phyloP scores from a whole-genome alignment of 2,888 invertebrate genomes.

The Eupithecia insigniata region DNA sequence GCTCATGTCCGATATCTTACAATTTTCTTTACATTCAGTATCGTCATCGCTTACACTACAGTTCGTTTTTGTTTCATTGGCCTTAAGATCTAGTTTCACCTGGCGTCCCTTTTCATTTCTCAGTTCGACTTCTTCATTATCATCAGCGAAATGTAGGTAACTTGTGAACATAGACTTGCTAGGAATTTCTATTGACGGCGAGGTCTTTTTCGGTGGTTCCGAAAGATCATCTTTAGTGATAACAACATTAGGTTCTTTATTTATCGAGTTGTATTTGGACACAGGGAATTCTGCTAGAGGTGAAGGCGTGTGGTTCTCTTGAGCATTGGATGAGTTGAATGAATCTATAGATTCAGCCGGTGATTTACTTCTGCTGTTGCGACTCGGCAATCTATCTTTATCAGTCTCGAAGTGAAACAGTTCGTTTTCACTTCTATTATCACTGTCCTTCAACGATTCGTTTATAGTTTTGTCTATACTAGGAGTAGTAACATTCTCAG shows the following conservation, averaged over 20 bases:
- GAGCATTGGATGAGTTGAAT: constrained; percentile 62
- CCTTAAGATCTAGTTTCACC: constrained; percentile 59
- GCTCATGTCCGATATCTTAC: constrained; percentile 93
- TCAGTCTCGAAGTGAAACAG: constrained; percentile 81
- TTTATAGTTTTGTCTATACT: constrained; percentile 67
- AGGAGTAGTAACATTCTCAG: constrained; percentile 76
- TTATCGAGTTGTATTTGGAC: constrained; percentile 54
- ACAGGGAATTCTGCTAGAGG: constrained; percentile 73
- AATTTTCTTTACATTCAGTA: constrained; percentile 55
- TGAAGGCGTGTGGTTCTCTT: constrained; percentile 70
- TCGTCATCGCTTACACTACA: constrained; percentile 58
- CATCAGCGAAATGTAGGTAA: constrained; percentile 76
- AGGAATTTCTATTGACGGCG: constrained; percentile 90
- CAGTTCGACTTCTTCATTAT: constrained; percentile 59
- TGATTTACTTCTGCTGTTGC: constrained; percentile 74
- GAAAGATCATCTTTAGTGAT: constrained; percentile 54
- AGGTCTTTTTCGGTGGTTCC: constrained; percentile 62
- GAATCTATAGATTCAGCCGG: constrained; percentile 77
- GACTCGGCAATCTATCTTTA: constrained; percentile 72
- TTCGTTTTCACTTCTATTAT: constrained; percentile 90
- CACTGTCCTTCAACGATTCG: constrained; percentile 82
- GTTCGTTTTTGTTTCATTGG: constrained; percentile 46
- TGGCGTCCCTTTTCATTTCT: constrained; percentile 52
- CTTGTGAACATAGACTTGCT: constrained; percentile 78
- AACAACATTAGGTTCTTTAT: constrained; percentile 56